Conservation (phyloP, 2,113 vertebrate genomes). For the Emberiza fucata region DNA sequence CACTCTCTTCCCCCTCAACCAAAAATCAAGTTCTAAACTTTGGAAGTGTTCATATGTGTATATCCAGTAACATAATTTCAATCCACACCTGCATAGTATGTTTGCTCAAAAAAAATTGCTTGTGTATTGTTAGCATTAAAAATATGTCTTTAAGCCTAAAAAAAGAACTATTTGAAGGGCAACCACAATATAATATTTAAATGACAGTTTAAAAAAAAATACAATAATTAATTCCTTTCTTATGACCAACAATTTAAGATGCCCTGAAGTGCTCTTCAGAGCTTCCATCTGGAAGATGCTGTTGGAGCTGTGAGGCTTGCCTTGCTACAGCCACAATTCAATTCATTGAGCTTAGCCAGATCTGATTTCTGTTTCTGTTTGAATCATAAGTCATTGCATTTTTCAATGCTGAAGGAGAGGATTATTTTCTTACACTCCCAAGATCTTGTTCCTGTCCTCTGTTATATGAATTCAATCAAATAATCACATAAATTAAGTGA, state of each 20-base stretch:
- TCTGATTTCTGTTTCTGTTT: background rate
- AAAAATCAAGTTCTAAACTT: background rate
- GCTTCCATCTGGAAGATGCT: background rate
- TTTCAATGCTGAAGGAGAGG: background rate
- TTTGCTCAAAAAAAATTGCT: background rate
- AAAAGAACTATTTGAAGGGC: background rate
- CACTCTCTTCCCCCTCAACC: rapidly evolving
- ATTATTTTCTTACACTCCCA: background rate
- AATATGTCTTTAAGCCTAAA: background rate
- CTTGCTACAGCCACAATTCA: background rate
- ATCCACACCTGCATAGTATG: background rate
- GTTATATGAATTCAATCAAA: background rate
- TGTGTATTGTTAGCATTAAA: background rate
- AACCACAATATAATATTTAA: background rate
- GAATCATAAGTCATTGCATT: background rate
- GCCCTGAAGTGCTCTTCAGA: background rate
- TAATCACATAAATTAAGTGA: background rate
- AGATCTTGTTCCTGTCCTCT: background rate
- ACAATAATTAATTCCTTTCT: background rate
- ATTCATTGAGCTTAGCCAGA: background rate
- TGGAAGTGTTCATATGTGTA: background rate
- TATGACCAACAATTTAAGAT: background rate
- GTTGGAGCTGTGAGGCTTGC: background rate
- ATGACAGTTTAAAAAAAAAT: no score
- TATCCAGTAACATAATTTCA: background rate